Conservation (phyloP, 2,113 vertebrate genomes). For the Zeus faber region DNA sequence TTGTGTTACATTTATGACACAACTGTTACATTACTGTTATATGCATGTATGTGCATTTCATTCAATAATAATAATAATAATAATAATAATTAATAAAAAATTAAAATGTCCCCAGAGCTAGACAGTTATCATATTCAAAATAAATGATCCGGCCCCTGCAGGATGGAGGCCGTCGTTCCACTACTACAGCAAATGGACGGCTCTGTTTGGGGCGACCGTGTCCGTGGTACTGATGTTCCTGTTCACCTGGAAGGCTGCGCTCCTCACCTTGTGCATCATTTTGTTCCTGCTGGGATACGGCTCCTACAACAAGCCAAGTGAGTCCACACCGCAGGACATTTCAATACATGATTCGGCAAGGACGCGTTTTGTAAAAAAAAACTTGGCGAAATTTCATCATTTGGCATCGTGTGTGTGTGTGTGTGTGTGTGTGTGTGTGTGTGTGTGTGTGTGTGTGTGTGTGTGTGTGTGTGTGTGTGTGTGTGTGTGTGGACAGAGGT, state of each 20-base stretch:
- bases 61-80: not conserved
- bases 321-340: no score
- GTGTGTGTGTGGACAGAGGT: conserved; percentile 54
- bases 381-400: no score
- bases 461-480: not conserved
- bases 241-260: conserved; percentile 75
- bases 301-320: conserved; percentile 74
- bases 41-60: no score
- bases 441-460: not conserved
- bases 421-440: not conserved
- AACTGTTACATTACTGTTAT: no score
- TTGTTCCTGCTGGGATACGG: conserved; percentile 72
- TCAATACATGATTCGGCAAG: no score
- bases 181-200: conserved; percentile 72
- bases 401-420: not conserved
- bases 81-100: not conserved
- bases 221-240: conserved; percentile 77
- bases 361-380: no score
- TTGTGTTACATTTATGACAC: no score
- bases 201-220: conserved; percentile 69
- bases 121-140: no score
- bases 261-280: conserved; percentile 66
- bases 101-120: not conserved
- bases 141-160: conserved; percentile 29
- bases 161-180: conserved; percentile 75